phyloP scores from a whole-genome alignment of 2,888 invertebrate species.

The Malthinus flaveolus region DNA sequence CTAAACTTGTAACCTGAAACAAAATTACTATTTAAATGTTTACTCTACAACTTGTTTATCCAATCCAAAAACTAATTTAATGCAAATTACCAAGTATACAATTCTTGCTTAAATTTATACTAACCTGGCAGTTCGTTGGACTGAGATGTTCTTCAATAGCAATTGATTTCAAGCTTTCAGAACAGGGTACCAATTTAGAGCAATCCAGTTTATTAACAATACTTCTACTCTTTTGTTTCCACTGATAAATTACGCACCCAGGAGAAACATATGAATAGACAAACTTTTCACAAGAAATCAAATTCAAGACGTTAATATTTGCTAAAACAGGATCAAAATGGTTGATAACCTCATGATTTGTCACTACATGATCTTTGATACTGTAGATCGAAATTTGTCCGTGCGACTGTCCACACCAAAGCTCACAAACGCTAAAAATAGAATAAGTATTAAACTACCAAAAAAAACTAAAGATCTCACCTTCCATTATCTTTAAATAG shows the following conservation, averaged over 20 bases:
- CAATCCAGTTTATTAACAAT: conserved; percentile 84
- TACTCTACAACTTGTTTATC: no score
- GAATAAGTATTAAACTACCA: neutral
- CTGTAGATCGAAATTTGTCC: conserved; percentile 80
- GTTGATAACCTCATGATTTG: conserved; percentile 70
- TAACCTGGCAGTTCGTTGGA: conserved; percentile 74
- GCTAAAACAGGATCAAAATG: conserved; percentile 64
- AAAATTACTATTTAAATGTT: neutral
- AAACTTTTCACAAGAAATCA: conserved; percentile 64
- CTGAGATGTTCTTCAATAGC: conserved; percentile 86
- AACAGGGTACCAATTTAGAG: conserved; percentile 88
- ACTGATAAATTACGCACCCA: conserved; percentile 86
- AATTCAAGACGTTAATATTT: conserved; percentile 70
- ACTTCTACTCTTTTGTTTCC: conserved; percentile 70
- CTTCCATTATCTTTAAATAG: conserved; percentile 54
- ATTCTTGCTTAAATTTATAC: conserved; percentile 23
- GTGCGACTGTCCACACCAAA: conserved; percentile 88
- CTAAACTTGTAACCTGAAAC: conserved; percentile 69
- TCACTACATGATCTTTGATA: conserved; percentile 70
- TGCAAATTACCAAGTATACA: no score
- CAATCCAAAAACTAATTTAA: no score
- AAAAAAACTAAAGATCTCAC: conserved; percentile 38
- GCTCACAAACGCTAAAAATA: conserved; percentile 61
- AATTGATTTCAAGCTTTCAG: conserved; percentile 88
- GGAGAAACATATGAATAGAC: conserved; percentile 86